These are phyloP conservation scores for Stichopus horrens DNA, from an alignment of 53 echinoderm and acorn worm genomes.

Conservation along the genomic window DNA sequence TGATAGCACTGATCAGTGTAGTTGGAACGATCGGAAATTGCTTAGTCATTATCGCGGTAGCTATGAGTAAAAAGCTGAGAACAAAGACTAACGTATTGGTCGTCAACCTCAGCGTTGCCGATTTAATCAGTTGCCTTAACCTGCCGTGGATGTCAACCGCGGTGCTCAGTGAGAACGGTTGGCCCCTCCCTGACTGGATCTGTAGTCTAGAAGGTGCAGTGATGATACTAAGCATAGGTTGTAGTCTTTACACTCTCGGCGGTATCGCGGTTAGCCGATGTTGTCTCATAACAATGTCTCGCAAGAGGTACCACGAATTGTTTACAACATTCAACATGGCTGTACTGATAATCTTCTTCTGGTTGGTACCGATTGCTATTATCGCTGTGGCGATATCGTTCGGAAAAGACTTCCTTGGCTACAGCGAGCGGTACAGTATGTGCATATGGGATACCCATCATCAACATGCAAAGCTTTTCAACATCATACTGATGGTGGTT, in stretches of 20 bases:
- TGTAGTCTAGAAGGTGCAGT: slow-evolving; percentile 65
- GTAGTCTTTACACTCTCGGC: slow-evolving; percentile 82
- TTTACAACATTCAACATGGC: slow-evolving; percentile 62
- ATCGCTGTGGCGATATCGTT: slow-evolving; percentile 61
- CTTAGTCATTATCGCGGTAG: slow-evolving; percentile 48
- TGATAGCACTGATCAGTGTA: slow-evolving; percentile 58
- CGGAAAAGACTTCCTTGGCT: slow-evolving; percentile 66
- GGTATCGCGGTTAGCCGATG: slow-evolving; percentile 83
- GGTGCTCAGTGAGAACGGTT: slow-evolving; percentile 48
- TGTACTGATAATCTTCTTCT: slow-evolving; percentile 54
- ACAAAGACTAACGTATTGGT: slow-evolving; percentile 58
- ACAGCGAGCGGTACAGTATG: slow-evolving; percentile 71
- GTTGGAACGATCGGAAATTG: slow-evolving; percentile 51
- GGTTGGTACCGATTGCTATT: slow-evolving; percentile 68
- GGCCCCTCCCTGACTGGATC: slow-evolving; percentile 67
- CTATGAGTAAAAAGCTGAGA: slow-evolving; percentile 41
- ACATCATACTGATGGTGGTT: slow-evolving; percentile 58
- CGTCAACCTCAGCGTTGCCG: slow-evolving; percentile 59
- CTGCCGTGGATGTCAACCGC: slow-evolving; percentile 49
- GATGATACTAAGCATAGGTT: slow-evolving; percentile 69
- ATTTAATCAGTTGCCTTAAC: slow-evolving; percentile 46
- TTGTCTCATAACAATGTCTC: slow-evolving; percentile 72
- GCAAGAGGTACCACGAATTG: slow-evolving; percentile 59
- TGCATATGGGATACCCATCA: slow-evolving; percentile 84
- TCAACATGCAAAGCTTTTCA: slow-evolving; percentile 63